Evolutionary conservation across 2,113 vertebrate genomes (phyloP), one percentile per base, ranked within the genome.

Genomic region (Narcine bancroftii): DNA sequence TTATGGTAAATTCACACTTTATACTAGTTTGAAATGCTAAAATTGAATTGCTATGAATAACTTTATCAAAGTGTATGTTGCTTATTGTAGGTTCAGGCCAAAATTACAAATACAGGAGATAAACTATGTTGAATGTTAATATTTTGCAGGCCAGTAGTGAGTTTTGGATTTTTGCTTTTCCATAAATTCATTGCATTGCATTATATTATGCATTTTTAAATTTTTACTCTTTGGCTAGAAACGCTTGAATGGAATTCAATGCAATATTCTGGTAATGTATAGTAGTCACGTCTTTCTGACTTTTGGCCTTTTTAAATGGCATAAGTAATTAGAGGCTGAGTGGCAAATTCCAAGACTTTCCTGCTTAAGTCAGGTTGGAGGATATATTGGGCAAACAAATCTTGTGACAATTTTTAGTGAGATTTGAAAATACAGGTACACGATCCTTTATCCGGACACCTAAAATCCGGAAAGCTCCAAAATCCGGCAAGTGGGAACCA

Each of bases 151-250:
- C 39, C 63, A 69, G 87, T 42, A 21, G n/a, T 21, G 39, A 50
- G 50, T 3, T 71, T 42, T 71, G 89, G 26, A 3, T 17, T 63
- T 6, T n/a, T 89, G 36, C 42, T 63, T 63, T 65, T 39, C 85
- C 19, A 65, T 45, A 39, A 42, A 65, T 36, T 6, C n/a, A 42
- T 89, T 21, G 36, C 36, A 89, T 65, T 39, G n/a, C 19, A 21
- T n/a, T 89, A 1, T 17, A 56, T 60, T 65, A 6, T 26, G 19
- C 17, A 13, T 42, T 36, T 66, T 89, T 56, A 65, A 6, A 11
- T 66, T 89, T 89, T n/a, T 89, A n/a, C 79, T 53, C 3, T 60
- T 87, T 53, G 56, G 56, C 21, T 87, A 87, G 81, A 87, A 60
- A 60, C 53, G 60, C 7, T 85, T 87, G 36, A 85, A 1, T 19